phyloP scores from a whole-genome alignment of 1,140 invertebrate species.

The Aporrectodea caliginosa region DNA sequence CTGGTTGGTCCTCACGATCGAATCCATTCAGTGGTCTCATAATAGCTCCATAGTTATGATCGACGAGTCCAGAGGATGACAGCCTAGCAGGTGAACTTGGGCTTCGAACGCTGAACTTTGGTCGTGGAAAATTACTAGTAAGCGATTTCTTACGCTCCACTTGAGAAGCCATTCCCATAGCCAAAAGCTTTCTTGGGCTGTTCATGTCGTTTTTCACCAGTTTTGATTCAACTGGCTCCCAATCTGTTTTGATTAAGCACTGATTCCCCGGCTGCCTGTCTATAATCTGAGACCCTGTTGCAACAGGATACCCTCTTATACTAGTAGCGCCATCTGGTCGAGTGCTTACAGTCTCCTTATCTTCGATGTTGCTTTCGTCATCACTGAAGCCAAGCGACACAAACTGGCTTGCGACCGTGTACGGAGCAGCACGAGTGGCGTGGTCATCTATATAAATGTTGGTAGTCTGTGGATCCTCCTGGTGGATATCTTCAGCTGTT shows the following conservation, averaged over 20 bases:
- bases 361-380: conserved; percentile 43
- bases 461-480: neutral
- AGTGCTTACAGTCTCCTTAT: conserved; percentile 37
- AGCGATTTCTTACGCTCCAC: neutral
- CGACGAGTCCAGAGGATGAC: too few species aligned
- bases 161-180: neutral
- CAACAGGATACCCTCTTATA: too few species aligned
- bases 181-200: neutral
- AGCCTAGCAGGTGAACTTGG: conserved; percentile 31
- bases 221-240: neutral
- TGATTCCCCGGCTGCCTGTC: too few species aligned
- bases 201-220: neutral
- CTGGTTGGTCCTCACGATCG: too few species aligned
- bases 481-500: neutral
- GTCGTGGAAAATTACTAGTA: neutral
- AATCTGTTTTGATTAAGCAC: too few species aligned
- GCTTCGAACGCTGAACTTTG: conserved; percentile 31
- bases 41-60: too few species aligned
- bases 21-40: too few species aligned
- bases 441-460: conserved; percentile 38
- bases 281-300: too few species aligned
- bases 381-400: conserved; percentile 46
- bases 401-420: conserved; percentile 53
- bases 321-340: neutral
- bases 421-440: conserved; percentile 53